These are phyloP conservation scores for Hemibagrus wyckioides DNA, from an alignment of 2,113 vertebrate genomes.

Conservation along the genomic window DNA sequence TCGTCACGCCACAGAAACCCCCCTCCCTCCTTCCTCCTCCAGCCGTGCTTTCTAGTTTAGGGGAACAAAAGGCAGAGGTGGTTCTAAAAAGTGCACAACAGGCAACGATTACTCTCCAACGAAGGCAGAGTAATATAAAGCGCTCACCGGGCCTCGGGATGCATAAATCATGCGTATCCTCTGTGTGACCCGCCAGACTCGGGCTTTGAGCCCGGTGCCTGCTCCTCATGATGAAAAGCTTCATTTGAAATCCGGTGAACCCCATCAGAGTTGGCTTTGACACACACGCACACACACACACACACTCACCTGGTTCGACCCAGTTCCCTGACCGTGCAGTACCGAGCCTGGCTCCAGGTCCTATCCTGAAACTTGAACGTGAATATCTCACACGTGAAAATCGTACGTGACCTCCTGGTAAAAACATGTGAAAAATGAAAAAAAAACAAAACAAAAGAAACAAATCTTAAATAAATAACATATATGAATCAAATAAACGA, in stretches of 20 bases:
- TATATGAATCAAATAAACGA: neutral
- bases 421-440: neutral
- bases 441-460: too few species aligned
- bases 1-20: neutral
- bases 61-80: constrained; percentile 45
- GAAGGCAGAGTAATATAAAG: constrained; percentile 46
- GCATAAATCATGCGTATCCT: constrained; percentile 50
- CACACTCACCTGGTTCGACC: neutral
- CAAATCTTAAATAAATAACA: neutral
- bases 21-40: neutral
- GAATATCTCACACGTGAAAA: neutral
- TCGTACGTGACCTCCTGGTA: neutral
- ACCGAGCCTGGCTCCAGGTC: neutral
- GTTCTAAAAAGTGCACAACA: constrained; percentile 36
- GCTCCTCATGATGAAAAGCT: constrained; percentile 50
- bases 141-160: constrained; percentile 30
- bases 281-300: constrained; percentile 28
- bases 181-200: constrained; percentile 30
- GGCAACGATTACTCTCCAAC: constrained; percentile 27
- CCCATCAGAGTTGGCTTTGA: constrained; percentile 26
- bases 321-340: neutral
- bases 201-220: constrained; percentile 42
- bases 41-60: constrained; percentile 41
- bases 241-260: constrained; percentile 44
- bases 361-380: neutral